Conservation (phyloP, 2,797 vertebrate genomes). For the Chaunax sp. region DNA sequence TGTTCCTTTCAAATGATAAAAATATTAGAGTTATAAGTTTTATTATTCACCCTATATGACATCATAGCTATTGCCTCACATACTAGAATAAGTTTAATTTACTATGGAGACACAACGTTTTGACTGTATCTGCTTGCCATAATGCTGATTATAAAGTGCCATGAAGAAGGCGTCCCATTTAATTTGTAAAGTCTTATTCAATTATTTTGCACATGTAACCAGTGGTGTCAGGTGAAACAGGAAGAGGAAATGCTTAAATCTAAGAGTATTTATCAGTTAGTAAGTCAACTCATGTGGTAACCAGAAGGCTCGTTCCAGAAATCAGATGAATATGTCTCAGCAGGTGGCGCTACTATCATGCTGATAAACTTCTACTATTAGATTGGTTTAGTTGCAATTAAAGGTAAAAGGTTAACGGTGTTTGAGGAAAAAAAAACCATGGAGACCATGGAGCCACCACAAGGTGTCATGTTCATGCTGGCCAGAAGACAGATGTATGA, state of each 20-base stretch:
- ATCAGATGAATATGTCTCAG: not conserved
- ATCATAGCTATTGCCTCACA: not conserved
- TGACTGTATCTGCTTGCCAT: not conserved
- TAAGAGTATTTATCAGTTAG: too few species aligned
- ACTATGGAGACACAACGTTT: not conserved
- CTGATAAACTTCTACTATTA: not conserved
- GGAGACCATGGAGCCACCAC: constrained; percentile 7
- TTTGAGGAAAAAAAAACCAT: not conserved
- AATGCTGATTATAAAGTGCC: not conserved
- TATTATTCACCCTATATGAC: not conserved
- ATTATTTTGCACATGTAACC: too few species aligned
- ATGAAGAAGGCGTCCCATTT: not conserved
- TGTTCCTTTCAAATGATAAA: too few species aligned
- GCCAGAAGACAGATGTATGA: not conserved
- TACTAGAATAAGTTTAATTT: not conserved
- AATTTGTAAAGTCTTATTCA: too few species aligned
- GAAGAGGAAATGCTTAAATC: not conserved
- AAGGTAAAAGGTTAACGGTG: not conserved
- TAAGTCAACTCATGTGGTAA: too few species aligned
- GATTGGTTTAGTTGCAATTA: not conserved
- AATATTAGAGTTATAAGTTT: not conserved
- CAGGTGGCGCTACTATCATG: too few species aligned
- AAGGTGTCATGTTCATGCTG: constrained; percentile 44
- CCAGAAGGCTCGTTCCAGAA: not conserved
- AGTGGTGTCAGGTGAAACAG: not conserved